phyloP scores from a whole-genome alignment of 2,888 invertebrate species.

The Anorthoa munda region DNA sequence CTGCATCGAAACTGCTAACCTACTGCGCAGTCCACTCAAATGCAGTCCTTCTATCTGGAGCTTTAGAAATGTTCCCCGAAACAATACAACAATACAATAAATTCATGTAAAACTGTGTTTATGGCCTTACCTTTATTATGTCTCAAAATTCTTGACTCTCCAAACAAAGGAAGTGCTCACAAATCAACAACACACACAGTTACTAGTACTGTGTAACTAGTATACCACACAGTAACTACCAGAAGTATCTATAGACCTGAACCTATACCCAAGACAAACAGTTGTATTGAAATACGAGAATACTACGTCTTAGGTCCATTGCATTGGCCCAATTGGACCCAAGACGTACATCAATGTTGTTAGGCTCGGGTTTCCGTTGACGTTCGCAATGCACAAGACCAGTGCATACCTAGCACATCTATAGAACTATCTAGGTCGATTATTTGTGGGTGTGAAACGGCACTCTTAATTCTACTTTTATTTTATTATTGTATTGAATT shows the following conservation, averaged over 20 bases:
- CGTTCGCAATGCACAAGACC: constrained; percentile 1
- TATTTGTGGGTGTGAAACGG: background rate
- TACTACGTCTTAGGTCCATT: constrained; percentile 22
- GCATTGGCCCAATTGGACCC: constrained; percentile 19
- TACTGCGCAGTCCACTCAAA: too few relatives aligned
- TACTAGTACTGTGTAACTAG: too few relatives aligned
- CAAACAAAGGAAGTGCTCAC: background rate
- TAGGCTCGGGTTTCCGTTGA: constrained; percentile 11
- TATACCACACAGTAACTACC: too few relatives aligned
- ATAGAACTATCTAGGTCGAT: background rate
- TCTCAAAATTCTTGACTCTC: background rate
- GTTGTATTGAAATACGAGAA: constrained; percentile 31
- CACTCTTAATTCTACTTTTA: too few relatives aligned
- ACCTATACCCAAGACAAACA: constrained; percentile 19
- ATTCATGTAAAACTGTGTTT: too few relatives aligned
- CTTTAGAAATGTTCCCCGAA: too few relatives aligned
- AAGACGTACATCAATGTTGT: constrained; percentile 35
- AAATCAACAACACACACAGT: background rate
- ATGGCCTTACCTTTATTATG: background rate
- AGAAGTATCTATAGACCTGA: background rate
- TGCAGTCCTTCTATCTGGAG: too few relatives aligned
- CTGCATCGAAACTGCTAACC: too few relatives aligned
- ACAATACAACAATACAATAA: too few relatives aligned
- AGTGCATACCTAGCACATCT: background rate
- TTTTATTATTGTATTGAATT: too few relatives aligned